Base-by-base conservation (phyloP, 2,113 vertebrate genomes). In the Hystrix cristata region DNA sequence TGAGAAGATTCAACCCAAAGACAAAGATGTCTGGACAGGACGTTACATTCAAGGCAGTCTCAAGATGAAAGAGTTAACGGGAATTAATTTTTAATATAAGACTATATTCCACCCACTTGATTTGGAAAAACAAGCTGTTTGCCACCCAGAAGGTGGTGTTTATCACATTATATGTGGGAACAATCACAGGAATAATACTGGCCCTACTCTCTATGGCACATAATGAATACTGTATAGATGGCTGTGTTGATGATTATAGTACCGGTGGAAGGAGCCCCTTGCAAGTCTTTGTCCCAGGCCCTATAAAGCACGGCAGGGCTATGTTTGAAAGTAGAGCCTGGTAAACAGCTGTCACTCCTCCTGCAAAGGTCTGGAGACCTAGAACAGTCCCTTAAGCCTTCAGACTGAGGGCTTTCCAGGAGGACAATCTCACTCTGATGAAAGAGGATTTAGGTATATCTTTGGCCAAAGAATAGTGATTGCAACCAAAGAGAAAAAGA, bases 31-130 rank as follows among this genome's bases (percentile, higher is more conserved):
- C 29, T 59, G 80, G 51, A 84, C 43, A 87, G 89, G 53, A 87
- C 83, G 38, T 81, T 55, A 80, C 12, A 38, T 81, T 86, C 18
- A 71, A 89, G n/a, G 27, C 4, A 93, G n/a, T 67, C 55, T 86
- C 27, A 83, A 59, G 11, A 31, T 93, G 5, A 69, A 95, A 93
- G 38, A 13, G 18, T 23, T 5, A 85, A 89, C 60, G 43, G 57
- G 13, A 92, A 79, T 78, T 95, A 34, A 74, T 89, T 86, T 94
- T 95, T 74, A 91, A 67, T 76, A 8, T 79, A 91, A 79, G 46
- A 78, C 86, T 93, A 74, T 85, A 79, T 78, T 94, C 43, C 3
- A 62, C 27, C 38, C 4, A 38, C 13, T 95, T 13, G 90, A 46
- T 59, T 95, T 81, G 57, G 89, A 86, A 43, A 19, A 96, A 79